These are phyloP conservation scores for Trachymyrmex cornetzi DNA, from an alignment of 1,140 invertebrate genomes.

Conservation along the genomic window DNA sequence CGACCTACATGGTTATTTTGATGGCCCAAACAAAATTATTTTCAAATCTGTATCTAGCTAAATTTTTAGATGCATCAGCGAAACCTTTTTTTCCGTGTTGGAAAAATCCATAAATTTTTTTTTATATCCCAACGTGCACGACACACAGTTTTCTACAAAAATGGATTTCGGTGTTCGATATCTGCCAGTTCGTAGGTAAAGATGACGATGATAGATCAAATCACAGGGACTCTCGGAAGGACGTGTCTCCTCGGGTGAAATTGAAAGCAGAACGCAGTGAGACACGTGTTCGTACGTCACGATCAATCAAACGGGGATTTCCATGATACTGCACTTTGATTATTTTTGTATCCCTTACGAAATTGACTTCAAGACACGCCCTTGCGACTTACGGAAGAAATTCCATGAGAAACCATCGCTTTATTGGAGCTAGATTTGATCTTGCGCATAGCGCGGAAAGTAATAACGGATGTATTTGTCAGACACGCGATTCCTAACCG, in stretches of 20 bases:
- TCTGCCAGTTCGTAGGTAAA: background rate
- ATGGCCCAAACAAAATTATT: too few species aligned
- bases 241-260: conserved; percentile 21
- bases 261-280: conserved; percentile 47
- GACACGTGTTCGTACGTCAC: conserved; percentile 56
- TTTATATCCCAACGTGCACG: background rate
- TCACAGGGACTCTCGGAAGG: conserved; percentile 18
- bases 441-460: background rate
- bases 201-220: conserved; percentile 59
- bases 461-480: background rate
- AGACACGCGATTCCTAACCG: background rate
- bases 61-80: too few species aligned
- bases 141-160: background rate
- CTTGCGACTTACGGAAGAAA: background rate
- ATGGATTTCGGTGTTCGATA: conserved; percentile 46
- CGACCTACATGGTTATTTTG: too few species aligned
- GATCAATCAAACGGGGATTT: conserved; percentile 54
- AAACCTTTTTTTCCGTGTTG: background rate
- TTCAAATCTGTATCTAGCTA: too few species aligned
- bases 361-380: conserved; percentile 24
- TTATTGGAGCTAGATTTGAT: background rate
- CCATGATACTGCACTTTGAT: conserved; percentile 3
- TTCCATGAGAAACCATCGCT: background rate
- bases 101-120: background rate
- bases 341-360: conserved; percentile 18